Percentiles rank a stretch among this genome's conserved stretches.
phyloP scores from a whole-genome alignment of 2,888 invertebrate genomes.

The Coleophora deauratella region DNA sequence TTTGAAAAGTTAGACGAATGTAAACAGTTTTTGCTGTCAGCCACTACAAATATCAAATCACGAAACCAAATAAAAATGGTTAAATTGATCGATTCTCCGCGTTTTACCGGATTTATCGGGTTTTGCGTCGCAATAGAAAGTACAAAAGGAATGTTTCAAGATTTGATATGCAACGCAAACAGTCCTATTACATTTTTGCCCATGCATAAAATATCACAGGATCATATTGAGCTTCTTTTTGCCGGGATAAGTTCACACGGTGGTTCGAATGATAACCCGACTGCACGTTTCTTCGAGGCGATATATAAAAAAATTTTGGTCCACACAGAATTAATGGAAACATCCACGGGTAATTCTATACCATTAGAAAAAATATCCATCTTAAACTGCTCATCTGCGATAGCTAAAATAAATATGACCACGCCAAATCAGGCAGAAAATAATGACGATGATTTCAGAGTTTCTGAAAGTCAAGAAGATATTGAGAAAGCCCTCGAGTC shows the following conservation, averaged over 20 bases:
- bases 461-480: background rate
- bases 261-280: conserved; percentile 7
- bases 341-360: conserved; percentile 2
- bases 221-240: conserved; percentile 9
- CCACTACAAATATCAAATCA: background rate
- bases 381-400: conserved; percentile 6
- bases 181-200: background rate
- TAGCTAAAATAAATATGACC: too few species aligned
- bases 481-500: background rate
- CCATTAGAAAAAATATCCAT: conserved; percentile 5
- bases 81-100: conserved; percentile 4
- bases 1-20: background rate
- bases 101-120: conserved; percentile 5
- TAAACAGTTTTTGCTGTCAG: background rate
- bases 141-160: background rate
- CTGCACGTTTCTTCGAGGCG: background rate
- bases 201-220: conserved; percentile 7
- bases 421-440: too few species aligned
- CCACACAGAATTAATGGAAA: background rate
- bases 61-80: background rate
- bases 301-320: conserved; percentile 6
- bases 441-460: background rate
- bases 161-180: background rate
- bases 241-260: conserved; percentile 8
- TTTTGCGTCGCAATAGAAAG: conserved; percentile 6